Evolutionary conservation across 2,797 vertebrate genomes (phyloP).

Genomic region (Diceros bicornis): DNA sequence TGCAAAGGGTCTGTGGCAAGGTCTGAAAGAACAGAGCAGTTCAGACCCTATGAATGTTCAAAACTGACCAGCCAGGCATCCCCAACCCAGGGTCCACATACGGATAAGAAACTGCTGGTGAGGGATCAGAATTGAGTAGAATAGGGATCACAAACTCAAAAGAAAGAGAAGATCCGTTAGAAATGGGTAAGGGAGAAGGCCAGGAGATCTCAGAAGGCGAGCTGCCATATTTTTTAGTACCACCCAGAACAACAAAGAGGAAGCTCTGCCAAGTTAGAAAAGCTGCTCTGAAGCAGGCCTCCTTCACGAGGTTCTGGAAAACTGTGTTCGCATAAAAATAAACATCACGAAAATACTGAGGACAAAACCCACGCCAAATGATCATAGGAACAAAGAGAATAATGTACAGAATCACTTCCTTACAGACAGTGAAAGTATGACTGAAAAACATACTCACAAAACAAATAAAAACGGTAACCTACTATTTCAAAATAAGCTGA

Average conservation of each 20-base stretch:
- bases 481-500: not conserved
- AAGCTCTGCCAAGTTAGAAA: not conserved
- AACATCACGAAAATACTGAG: not conserved
- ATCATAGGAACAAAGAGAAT: conserved; percentile 31
- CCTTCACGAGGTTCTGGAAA: not conserved
- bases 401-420: not conserved
- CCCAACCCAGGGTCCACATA: not conserved
- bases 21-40: not conserved
- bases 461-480: not conserved
- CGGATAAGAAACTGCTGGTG: not conserved
- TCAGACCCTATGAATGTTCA: not conserved
- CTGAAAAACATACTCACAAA: not conserved
- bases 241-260: not conserved
- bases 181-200: not conserved
- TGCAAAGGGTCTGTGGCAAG: not conserved
- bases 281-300: not conserved
- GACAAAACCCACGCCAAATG: not conserved
- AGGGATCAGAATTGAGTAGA: not conserved
- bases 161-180: not conserved
- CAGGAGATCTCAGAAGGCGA: not conserved
- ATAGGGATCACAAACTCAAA: not conserved
- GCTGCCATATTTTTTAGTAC: not conserved
- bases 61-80: not conserved
- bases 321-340: not conserved
- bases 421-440: not conserved